Evolutionary conservation across 2,113 vertebrate genomes (phyloP).

Genomic region (Colius striatus): DNA sequence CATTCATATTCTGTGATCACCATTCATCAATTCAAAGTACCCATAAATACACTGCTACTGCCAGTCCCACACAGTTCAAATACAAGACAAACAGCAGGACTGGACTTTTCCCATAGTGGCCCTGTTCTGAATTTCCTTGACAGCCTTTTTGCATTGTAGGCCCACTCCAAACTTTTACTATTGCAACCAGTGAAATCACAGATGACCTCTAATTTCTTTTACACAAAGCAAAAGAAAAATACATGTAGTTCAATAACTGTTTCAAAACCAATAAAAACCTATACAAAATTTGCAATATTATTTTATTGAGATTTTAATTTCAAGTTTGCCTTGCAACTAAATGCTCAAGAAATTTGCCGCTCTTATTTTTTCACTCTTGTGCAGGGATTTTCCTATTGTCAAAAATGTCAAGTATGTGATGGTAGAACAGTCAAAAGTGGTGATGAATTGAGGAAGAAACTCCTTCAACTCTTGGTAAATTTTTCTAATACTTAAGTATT

Average conservation of each 20-base stretch:
- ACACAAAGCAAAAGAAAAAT: constrained; percentile 5
- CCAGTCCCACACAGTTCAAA: background rate
- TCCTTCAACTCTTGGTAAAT: background rate
- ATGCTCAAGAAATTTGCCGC: background rate
- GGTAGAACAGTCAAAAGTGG: background rate
- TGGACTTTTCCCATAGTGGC: background rate
- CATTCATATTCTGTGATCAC: background rate
- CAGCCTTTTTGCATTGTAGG: background rate
- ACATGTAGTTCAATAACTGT: background rate
- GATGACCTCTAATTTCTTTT: background rate
- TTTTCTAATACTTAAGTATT: constrained; percentile 2
- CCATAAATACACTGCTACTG: background rate
- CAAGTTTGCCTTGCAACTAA: background rate
- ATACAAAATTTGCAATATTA: background rate
- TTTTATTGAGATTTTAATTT: background rate
- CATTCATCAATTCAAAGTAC: background rate
- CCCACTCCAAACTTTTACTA: background rate
- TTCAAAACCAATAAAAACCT: background rate
- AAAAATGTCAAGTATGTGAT: background rate
- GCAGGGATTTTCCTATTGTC: background rate
- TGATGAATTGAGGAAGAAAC: background rate
- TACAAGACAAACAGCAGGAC: background rate
- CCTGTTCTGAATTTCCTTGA: background rate
- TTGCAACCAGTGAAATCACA: background rate
- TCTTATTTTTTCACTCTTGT: background rate